These are phyloP conservation scores for Aptenodytes forsteri DNA, from an alignment of 2,113 vertebrate species.

Conservation along the genomic window DNA sequence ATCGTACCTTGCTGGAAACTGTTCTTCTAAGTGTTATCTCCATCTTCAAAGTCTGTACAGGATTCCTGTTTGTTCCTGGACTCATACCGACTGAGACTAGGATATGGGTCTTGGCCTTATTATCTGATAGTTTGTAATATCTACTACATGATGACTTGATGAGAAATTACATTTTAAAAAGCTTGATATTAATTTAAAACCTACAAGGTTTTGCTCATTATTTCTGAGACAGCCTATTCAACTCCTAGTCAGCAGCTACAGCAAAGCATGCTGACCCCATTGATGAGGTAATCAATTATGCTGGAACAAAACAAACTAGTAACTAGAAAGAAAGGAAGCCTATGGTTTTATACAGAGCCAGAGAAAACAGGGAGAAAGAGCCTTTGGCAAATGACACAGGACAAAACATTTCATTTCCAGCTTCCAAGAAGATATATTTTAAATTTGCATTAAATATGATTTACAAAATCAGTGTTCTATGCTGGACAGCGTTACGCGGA, in stretches of 20 bases:
- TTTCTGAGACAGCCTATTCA: slow-evolving; percentile 17
- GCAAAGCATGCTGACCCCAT: slow-evolving; percentile 36
- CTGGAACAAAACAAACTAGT: slow-evolving; percentile 43
- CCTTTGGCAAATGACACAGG: neutral
- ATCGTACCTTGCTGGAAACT: neutral
- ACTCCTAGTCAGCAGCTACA: slow-evolving; percentile 35
- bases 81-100: neutral
- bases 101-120: slow-evolving; percentile 39
- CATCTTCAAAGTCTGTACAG: neutral
- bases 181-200: slow-evolving; percentile 38
- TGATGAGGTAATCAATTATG: slow-evolving; percentile 67
- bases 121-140: slow-evolving; percentile 4
- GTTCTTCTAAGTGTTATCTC: neutral
- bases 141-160: slow-evolving; percentile 25
- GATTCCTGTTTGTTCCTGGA: neutral
- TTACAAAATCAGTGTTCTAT: slow-evolving; percentile 15
- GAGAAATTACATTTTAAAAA: slow-evolving; percentile 62
- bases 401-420: slow-evolving; percentile 16
- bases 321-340: slow-evolving; percentile 5
- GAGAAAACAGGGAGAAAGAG: slow-evolving; percentile 13
- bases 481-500: neutral
- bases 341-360: neutral
- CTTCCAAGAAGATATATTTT: slow-evolving; percentile 25
- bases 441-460: slow-evolving; percentile 17
- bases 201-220: slow-evolving; percentile 12